These are phyloP conservation scores for Cydia pomonella DNA, from an alignment of 1,140 invertebrate species.

Conservation along the genomic window DNA sequence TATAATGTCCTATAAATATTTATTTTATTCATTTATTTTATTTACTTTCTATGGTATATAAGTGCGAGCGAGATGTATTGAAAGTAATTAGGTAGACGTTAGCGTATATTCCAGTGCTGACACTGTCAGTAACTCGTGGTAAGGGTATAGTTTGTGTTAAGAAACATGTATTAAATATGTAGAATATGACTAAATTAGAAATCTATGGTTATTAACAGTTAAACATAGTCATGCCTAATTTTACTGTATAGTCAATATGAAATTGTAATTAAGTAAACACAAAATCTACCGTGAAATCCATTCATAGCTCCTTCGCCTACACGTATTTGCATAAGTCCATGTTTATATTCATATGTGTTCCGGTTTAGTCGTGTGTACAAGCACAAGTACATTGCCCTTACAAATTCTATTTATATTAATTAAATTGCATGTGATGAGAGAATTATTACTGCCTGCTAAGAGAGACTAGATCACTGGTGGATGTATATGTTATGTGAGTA, in stretches of 20 bases:
- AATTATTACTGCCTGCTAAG: constrained; percentile 10
- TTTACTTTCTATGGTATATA: no score
- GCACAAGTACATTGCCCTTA: constrained; percentile 14
- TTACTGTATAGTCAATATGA: not conserved
- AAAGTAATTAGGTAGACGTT: no score
- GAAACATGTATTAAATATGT: no score
- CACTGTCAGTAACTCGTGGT: no score
- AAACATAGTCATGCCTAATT: no score
- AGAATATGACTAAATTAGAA: no score
- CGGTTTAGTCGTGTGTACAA: constrained; percentile 11
- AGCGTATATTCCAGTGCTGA: no score
- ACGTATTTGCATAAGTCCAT: not conserved
- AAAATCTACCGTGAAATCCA: not conserved
- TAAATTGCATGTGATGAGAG: constrained; percentile 20
- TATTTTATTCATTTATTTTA: no score
- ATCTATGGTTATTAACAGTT: no score
- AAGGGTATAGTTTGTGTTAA: no score
- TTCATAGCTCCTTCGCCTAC: not conserved
- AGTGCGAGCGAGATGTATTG: no score
- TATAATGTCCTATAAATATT: no score
- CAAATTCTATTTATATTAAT: constrained; percentile 24
- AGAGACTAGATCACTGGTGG: not conserved
- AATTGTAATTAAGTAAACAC: not conserved
- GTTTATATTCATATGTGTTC: constrained; percentile 14
- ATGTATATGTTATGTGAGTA: constrained; percentile 9